phyloP scores from a whole-genome alignment of 2,797 vertebrate species.

The Falco columbarius region DNA sequence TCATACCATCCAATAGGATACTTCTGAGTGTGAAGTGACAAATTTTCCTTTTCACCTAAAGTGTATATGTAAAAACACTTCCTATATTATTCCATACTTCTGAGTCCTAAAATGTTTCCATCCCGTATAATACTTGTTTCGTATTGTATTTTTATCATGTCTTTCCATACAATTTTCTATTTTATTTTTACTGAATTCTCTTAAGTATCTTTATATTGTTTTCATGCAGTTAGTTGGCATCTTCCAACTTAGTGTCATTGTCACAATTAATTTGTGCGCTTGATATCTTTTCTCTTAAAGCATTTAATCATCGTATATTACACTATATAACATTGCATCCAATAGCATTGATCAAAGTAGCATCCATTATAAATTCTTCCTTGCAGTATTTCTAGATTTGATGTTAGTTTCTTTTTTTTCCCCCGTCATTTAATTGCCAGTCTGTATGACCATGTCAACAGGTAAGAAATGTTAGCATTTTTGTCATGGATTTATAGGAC shows the following conservation, averaged over 20 bases:
- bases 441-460: neutral
- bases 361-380: neutral
- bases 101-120: neutral
- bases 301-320: neutral
- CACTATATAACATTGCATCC: neutral
- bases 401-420: neutral
- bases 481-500: neutral
- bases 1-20: neutral
- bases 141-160: neutral
- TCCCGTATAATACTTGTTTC: neutral
- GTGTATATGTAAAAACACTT: neutral
- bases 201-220: neutral
- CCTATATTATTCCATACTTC: neutral
- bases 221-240: neutral
- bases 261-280: neutral
- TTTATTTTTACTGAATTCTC: neutral
- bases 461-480: neutral
- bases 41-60: neutral
- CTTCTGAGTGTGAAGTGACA: neutral
- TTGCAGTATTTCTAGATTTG: neutral
- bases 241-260: neutral
- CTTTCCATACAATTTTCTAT: neutral
- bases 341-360: neutral
- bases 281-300: neutral
- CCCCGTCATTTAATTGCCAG: neutral